A percentile compares a stretch with the other conserved stretches of the same genome.
These are phyloP conservation scores for Bubo blakistoni DNA, from an alignment of 2,113 vertebrate genomes.

Conservation along the genomic window DNA sequence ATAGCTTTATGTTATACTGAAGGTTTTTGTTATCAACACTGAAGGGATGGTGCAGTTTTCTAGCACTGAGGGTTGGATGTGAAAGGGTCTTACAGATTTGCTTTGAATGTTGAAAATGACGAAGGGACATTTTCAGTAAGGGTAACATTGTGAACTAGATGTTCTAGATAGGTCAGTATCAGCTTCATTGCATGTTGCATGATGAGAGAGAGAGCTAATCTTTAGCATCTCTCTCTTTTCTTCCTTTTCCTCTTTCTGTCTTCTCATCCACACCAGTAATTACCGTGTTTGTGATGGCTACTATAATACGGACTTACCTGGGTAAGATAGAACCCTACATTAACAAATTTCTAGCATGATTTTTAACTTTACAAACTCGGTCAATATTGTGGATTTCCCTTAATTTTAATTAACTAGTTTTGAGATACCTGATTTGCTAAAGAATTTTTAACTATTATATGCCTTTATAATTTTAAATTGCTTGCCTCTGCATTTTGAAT, in stretches of 20 bases:
- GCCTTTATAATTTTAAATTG: conserved; percentile 79
- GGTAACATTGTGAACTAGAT: conserved; percentile 57
- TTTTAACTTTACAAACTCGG: conserved; percentile 75
- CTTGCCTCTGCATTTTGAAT: conserved; percentile 80
- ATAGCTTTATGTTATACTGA: not conserved
- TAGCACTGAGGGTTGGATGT: conserved; percentile 52
- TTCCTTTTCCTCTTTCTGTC: conserved; percentile 82
- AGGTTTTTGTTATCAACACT: conserved; percentile 35
- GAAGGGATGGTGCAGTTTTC: conserved; percentile 42
- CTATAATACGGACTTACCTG: conserved; percentile 99
- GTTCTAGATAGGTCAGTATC: conserved; percentile 72
- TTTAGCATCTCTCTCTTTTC: conserved; percentile 89
- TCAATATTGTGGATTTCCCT: conserved; percentile 78
- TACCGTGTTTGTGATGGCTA: conserved; percentile 99
- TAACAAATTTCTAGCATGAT: conserved; percentile 82
- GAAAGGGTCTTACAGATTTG: conserved; percentile 54
- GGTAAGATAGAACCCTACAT: conserved; percentile 93
- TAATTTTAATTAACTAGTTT: conserved; percentile 73
- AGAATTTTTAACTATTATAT: conserved; percentile 72
- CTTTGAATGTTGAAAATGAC: conserved; percentile 55
- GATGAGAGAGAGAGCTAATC: conserved; percentile 89
- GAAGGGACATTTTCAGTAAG: conserved; percentile 59
- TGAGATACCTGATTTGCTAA: conserved; percentile 76
- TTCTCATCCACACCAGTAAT: conserved; percentile 96
- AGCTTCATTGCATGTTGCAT: conserved; percentile 91